A percentile compares a stretch with the other conserved stretches of the same genome.
Evolutionary conservation across 1,140 invertebrate species (phyloP).

Genomic region (Pseudoatta argentina): DNA sequence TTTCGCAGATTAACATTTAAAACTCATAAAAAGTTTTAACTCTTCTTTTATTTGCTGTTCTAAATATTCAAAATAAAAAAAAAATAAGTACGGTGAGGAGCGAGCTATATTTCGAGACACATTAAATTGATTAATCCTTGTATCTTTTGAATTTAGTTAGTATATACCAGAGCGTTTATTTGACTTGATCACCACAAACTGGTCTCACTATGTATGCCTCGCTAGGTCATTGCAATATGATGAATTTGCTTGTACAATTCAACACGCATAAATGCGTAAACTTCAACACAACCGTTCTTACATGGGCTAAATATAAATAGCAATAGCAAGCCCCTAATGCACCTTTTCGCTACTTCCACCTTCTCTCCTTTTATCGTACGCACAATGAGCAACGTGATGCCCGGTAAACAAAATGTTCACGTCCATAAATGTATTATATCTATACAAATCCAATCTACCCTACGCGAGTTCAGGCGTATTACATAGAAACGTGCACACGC

Average conservation of each 20-base stretch:
- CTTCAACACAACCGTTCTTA: not conserved
- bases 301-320: not conserved
- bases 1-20: not conserved
- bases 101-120: not conserved
- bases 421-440: not conserved
- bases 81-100: not conserved
- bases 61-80: not conserved
- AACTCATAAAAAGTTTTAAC: not conserved
- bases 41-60: not conserved
- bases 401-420: conserved; percentile 21
- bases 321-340: not conserved
- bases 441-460: not conserved
- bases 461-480: not conserved
- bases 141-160: conserved; percentile 11
- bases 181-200: not conserved
- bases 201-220: not conserved
- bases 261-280: not conserved
- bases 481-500: not conserved
- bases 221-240: not conserved
- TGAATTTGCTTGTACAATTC: not conserved
- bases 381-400: no score
- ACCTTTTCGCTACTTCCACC: not conserved
- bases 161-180: not conserved
- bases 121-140: not conserved
- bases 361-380: not conserved